Percentiles rank a stretch among this genome's conserved stretches.
These are phyloP conservation scores for Onychostoma macrolepis DNA, from an alignment of 2,113 vertebrate species.

Conservation along the genomic window DNA sequence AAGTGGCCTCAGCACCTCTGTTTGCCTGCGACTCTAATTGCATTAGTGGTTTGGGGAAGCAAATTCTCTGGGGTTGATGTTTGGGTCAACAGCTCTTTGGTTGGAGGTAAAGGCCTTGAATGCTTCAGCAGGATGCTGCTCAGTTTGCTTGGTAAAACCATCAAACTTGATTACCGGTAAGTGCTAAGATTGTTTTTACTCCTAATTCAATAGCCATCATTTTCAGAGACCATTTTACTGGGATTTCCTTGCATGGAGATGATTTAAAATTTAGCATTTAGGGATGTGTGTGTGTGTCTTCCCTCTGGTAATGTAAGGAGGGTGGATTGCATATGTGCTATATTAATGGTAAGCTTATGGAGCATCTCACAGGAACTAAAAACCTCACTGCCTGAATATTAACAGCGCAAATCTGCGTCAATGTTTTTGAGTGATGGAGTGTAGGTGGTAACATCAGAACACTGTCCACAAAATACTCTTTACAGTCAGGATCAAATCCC, in stretches of 20 bases:
- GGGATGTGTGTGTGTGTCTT: slow-evolving; percentile 33
- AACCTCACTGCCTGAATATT: neutral
- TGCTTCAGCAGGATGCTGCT: slow-evolving; percentile 61
- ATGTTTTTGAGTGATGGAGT: neutral
- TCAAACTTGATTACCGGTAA: slow-evolving; percentile 63
- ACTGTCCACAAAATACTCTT: neutral
- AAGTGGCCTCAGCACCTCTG: slow-evolving; percentile 41
- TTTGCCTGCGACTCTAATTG: slow-evolving; percentile 53
- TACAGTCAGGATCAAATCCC: neutral
- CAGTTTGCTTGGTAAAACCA: slow-evolving; percentile 63
- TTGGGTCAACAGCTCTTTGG: slow-evolving; percentile 8
- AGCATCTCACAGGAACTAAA: neutral
- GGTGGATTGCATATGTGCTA: slow-evolving; percentile 59
- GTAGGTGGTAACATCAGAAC: neutral
- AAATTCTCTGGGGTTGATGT: slow-evolving; percentile 40
- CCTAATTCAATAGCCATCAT: slow-evolving; percentile 66
- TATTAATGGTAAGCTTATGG: slow-evolving; percentile 30
- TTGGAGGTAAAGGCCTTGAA: slow-evolving; percentile 33
- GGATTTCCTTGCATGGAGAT: slow-evolving; percentile 51
- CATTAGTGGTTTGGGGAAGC: slow-evolving; percentile 54
- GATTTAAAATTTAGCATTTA: slow-evolving; percentile 60
- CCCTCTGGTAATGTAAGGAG: slow-evolving; percentile 32
- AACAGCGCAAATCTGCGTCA: neutral
- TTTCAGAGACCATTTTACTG: slow-evolving; percentile 56
- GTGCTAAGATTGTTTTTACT: slow-evolving; percentile 57